Evolutionary conservation across 2,113 vertebrate genomes (phyloP).

Genomic region (Nettapus auritus): DNA sequence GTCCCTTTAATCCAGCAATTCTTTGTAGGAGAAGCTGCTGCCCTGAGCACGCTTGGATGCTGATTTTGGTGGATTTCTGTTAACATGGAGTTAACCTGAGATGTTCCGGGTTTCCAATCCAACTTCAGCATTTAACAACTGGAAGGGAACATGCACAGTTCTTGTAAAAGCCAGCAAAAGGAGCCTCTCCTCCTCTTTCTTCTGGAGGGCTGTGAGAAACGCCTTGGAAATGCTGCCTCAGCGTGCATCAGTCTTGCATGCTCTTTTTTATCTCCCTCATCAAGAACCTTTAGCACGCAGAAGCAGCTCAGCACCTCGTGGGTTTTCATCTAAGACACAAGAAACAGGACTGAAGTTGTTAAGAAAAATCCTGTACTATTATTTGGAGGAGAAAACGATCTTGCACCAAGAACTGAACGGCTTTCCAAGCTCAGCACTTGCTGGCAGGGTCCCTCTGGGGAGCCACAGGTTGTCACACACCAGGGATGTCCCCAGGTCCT

Average conservation of each 20-base stretch:
- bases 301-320: background rate
- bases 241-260: background rate
- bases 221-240: background rate
- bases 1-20: background rate
- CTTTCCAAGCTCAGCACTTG: rapidly evolving
- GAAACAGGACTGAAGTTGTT: background rate
- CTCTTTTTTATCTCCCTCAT: background rate
- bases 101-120: background rate
- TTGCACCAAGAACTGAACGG: background rate
- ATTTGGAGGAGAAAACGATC: background rate
- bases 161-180: background rate
- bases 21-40: background rate
- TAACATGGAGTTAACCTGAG: background rate
- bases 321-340: too few relatives aligned
- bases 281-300: background rate
- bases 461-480: background rate
- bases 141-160: background rate
- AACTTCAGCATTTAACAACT: background rate
- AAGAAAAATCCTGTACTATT: background rate
- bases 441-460: background rate
- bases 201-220: background rate
- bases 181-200: background rate
- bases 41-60: background rate
- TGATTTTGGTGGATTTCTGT: background rate
- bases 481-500: background rate